A percentile compares a stretch with the other conserved stretches of the same genome.
These are phyloP conservation scores for Temnothorax curvispinosus DNA, from an alignment of 1,140 invertebrate genomes.

Conservation along the genomic window DNA sequence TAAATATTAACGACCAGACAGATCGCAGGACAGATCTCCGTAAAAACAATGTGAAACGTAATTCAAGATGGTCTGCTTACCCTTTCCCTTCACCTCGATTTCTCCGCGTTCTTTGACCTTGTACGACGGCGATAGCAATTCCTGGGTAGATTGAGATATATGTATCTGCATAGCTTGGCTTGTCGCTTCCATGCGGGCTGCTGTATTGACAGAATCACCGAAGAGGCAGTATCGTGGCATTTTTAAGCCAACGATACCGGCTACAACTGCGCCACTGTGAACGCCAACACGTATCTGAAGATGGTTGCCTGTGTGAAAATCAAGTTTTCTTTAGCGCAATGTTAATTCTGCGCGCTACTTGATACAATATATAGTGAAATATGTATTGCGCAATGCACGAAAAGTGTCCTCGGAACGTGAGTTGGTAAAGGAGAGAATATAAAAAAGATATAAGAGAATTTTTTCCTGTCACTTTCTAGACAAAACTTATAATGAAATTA, in stretches of 20 bases:
- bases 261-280: slow-evolving; percentile 96
- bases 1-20: not conserved
- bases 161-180: slow-evolving; percentile 97
- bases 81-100: slow-evolving; percentile 95
- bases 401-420: not conserved
- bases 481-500: not conserved
- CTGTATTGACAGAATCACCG: slow-evolving; percentile 97
- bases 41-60: not conserved
- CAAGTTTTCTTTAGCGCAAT: not conserved
- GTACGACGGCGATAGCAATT: slow-evolving; percentile 92
- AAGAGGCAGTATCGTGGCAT: slow-evolving; percentile 98
- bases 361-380: not conserved
- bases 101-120: slow-evolving; percentile 92
- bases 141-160: slow-evolving; percentile 94
- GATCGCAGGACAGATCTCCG: not conserved
- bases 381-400: too few relatives aligned
- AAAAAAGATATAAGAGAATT: not conserved
- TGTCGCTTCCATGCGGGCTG: slow-evolving; percentile 96
- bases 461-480: not conserved
- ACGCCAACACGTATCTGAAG: slow-evolving; percentile 96
- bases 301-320: slow-evolving; percentile 90
- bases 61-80: slow-evolving; percentile 81
- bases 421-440: not conserved
- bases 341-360: not conserved
- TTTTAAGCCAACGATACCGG: slow-evolving; percentile 97